These are phyloP conservation scores for Hydroisotoma schaefferi DNA, from an alignment of 2,888 invertebrate species.

Conservation along the genomic window DNA sequence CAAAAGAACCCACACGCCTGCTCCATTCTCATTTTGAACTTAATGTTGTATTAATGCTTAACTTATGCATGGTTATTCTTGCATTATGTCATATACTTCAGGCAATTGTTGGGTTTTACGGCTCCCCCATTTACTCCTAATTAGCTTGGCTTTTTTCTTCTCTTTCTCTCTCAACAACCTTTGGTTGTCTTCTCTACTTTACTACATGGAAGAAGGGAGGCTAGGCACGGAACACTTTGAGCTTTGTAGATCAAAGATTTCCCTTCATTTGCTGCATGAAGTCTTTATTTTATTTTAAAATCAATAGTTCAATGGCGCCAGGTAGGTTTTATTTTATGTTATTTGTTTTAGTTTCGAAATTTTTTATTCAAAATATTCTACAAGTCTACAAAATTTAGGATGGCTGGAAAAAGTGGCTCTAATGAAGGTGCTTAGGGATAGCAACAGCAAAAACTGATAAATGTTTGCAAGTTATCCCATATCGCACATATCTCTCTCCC, in stretches of 20 bases:
- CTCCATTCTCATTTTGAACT: slow-evolving; percentile 22
- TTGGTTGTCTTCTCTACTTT: neutral
- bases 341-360: no score
- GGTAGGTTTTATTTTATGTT: no score
- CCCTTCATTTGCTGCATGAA: neutral
- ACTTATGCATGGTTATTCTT: slow-evolving; percentile 29
- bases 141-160: slow-evolving; percentile 7
- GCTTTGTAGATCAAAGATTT: neutral
- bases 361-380: no score
- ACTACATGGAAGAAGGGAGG: slow-evolving; percentile 2
- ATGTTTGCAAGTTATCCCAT: no score
- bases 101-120: slow-evolving; percentile 26
- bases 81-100: slow-evolving; percentile 28
- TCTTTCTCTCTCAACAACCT: neutral
- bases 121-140: slow-evolving; percentile 25
- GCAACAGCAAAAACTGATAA: no score
- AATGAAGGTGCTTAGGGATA: no score
- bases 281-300: slow-evolving; percentile 7
- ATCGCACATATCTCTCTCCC: no score
- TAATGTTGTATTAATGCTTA: slow-evolving; percentile 25
- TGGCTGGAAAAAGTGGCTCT: no score
- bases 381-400: no score
- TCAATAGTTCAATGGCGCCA: slow-evolving; percentile 13
- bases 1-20: slow-evolving; percentile 26
- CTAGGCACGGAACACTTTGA: neutral